Base-by-base conservation (phyloP, 92 coral and sea anemone species). In the Muricea muricata region DNA sequence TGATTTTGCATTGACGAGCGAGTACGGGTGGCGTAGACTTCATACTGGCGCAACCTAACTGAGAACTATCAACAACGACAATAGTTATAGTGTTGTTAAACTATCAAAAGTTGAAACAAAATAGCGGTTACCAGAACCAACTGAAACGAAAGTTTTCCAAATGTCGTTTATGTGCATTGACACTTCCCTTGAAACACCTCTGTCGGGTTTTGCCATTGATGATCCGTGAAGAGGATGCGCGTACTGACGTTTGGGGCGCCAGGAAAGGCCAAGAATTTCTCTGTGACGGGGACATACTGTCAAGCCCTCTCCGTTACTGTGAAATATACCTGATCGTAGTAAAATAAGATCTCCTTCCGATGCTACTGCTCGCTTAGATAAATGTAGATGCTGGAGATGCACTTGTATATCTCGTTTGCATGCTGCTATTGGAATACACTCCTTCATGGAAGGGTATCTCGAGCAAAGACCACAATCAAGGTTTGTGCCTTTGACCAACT, bases 271-370 rank as follows among this genome's bases (percentile, higher is more conserved):
- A 65, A 85, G 89, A 24, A 1, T 39, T 24, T 85, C 84, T 15
- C 89, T 52, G 57, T 85, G 89, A 26, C 60, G 77, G 35, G 89
- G 89, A 68, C 89, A 85, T 17, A 77, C 84, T 25, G 89, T 85
- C 65, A 77, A 41, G 12, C 55, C 79, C 48, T 73, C 50, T 1
- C 67, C 71, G 1, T 75, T 18, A 0, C n/a, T 18, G 21, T 56
- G 84, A 42, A 50, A 77, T 57, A 78, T 26, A 4, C 89, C 89
- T n/a, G 89, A 30, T 63, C 89, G 41, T 25, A 85, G 47, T 2
- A 85, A 15, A 52, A 78, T 85, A 7, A 85, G 72, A 39, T 85
- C 89, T 1, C 76, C 73, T 29, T 85, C 89, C 4, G 89, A 78
- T 34, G 60, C 41, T 28, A 85, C 89, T 41, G 69, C 73, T 30